Percentiles rank a stretch among this genome's conserved stretches.
Conservation (phyloP, 2,888 invertebrate species). For the Glaucopsyche alexis region DNA sequence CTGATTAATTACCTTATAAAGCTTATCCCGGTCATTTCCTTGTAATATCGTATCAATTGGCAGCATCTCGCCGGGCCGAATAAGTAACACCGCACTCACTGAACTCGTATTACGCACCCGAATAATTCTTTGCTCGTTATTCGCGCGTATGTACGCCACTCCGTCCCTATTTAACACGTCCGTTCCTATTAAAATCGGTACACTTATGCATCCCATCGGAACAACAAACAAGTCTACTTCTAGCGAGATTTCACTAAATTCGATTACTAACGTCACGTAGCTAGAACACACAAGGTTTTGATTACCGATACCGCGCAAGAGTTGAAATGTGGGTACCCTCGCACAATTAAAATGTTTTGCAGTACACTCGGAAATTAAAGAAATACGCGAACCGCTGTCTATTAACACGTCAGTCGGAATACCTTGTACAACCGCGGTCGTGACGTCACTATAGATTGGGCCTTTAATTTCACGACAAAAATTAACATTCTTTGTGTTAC, state of each 20-base stretch:
- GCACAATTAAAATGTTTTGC: constrained; percentile 33
- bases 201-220: constrained; percentile 35
- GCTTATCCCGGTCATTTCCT: neutral
- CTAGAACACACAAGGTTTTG: constrained; percentile 29
- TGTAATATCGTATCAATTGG: constrained; percentile 1
- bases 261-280: constrained; percentile 34
- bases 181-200: constrained; percentile 41
- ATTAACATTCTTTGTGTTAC: constrained; percentile 18
- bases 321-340: neutral
- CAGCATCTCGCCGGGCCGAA: neutral
- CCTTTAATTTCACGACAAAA: neutral
- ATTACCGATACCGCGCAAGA: constrained; percentile 32
- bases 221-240: constrained; percentile 40
- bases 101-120: neutral
- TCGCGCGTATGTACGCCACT: constrained; percentile 38
- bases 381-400: constrained; percentile 40
- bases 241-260: constrained; percentile 36
- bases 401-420: constrained; percentile 40
- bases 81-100: neutral
- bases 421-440: constrained; percentile 32
- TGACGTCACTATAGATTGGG: too few relatives aligned
- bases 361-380: constrained; percentile 36
- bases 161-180: constrained; percentile 43
- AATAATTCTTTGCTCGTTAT: constrained; percentile 34
- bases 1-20: neutral